Evolutionary conservation across 2,888 invertebrate species (phyloP).

Genomic region (Latheticus oryzae): DNA sequence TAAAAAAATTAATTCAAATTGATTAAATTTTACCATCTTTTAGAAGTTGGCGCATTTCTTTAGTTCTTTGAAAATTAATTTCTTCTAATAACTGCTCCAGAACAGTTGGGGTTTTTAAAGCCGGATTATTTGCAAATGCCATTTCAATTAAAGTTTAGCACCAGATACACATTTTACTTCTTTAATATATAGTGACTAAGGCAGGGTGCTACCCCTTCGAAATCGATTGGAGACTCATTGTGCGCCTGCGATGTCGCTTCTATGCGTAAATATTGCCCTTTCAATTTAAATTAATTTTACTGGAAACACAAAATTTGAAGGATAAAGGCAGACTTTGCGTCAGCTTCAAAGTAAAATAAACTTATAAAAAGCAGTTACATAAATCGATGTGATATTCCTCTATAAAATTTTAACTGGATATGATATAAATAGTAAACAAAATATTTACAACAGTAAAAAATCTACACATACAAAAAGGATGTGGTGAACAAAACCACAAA

Average conservation of each 20-base stretch:
- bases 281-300: slow-evolving; percentile 1
- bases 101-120: slow-evolving; percentile 73
- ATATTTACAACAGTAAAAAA: slow-evolving; percentile 2
- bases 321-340: too few species aligned
- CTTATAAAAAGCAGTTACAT: too few species aligned
- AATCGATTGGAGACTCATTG: slow-evolving; percentile 30
- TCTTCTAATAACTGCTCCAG: slow-evolving; percentile 89
- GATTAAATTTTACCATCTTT: slow-evolving; percentile 77
- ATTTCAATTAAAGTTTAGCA: slow-evolving; percentile 48
- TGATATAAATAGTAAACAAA: slow-evolving; percentile 4
- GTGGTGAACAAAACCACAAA: slow-evolving; percentile 8
- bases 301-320: too few species aligned
- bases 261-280: slow-evolving; percentile 9
- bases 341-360: too few species aligned
- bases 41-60: slow-evolving; percentile 88
- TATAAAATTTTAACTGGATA: slow-evolving; percentile 17
- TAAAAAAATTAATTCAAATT: slow-evolving; percentile 9
- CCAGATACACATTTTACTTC: slow-evolving; percentile 19
- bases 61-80: slow-evolving; percentile 91
- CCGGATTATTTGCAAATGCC: slow-evolving; percentile 62
- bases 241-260: slow-evolving; percentile 31
- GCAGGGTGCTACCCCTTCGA: slow-evolving; percentile 36
- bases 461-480: slow-evolving; percentile 5
- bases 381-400: too few species aligned
- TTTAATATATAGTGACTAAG: slow-evolving; percentile 25